Percentiles rank a stretch among this genome's conserved stretches.
These are phyloP conservation scores for Dryomyza anilis DNA, from an alignment of 2,888 invertebrate genomes.

Conservation along the genomic window DNA sequence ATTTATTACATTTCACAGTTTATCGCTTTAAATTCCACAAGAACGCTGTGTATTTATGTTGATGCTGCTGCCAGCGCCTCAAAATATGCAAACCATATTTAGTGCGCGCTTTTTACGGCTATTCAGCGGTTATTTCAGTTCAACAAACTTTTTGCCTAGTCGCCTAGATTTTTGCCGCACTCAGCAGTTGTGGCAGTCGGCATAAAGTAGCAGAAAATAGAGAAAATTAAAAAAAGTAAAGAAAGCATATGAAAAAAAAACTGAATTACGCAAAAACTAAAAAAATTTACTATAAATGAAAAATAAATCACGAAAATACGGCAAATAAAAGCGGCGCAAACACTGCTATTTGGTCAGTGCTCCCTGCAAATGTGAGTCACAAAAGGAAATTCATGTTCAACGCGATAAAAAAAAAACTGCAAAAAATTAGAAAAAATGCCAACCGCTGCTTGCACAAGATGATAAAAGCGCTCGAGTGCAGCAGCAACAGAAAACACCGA, in stretches of 20 bases:
- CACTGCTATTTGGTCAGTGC: no score
- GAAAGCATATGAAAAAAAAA: neutral
- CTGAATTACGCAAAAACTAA: neutral
- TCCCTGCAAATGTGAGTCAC: no score
- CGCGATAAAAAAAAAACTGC: neutral
- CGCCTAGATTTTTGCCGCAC: constrained; percentile 37
- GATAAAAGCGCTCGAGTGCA: constrained; percentile 17
- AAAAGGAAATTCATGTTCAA: no score
- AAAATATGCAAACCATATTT: neutral
- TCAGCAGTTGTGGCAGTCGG: neutral
- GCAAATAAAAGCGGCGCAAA: no score
- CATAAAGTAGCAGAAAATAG: neutral
- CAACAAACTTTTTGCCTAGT: constrained; percentile 43
- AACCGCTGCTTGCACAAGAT: constrained; percentile 10
- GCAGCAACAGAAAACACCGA: neutral
- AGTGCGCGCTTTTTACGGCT: neutral
- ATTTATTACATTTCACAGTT: no score
- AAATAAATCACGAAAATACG: no score
- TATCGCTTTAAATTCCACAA: no score
- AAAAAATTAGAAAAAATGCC: no score
- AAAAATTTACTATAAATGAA: neutral
- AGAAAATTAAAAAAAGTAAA: neutral
- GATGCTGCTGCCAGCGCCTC: no score
- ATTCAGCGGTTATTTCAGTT: constrained; percentile 30
- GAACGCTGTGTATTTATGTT: no score